Conservation (phyloP, 2,113 vertebrate genomes). For the Oophaga pumilio region DNA sequence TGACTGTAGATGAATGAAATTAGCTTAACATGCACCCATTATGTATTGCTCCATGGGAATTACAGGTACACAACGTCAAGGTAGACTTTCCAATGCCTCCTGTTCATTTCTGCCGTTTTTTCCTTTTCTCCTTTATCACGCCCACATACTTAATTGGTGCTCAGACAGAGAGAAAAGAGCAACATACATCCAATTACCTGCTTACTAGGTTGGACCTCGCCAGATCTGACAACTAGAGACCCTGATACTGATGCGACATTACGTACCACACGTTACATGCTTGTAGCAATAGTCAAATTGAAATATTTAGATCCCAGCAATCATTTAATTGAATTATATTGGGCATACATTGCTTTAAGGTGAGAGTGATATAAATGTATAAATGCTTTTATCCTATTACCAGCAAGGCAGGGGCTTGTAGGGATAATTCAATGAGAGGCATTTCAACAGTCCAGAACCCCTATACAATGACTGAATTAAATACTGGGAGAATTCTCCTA, state of each 20-base stretch:
- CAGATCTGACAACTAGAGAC: conserved; percentile 34
- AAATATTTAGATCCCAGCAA: neutral
- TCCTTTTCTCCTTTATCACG: conserved; percentile 3
- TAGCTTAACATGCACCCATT: too few species aligned
- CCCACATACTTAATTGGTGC: conserved; percentile 50
- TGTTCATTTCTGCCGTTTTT: conserved; percentile 9
- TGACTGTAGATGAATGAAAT: neutral
- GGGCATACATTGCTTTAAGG: neutral
- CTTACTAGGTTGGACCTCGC: conserved; percentile 27
- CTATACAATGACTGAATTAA: neutral
- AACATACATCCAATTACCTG: conserved; percentile 49
- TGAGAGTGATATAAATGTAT: neutral
- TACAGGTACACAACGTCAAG: neutral
- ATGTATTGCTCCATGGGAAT: neutral
- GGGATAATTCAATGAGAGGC: conserved; percentile 4
- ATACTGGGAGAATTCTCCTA: neutral
- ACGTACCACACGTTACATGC: neutral
- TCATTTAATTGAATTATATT: neutral
- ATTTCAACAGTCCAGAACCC: neutral
- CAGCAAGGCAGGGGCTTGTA: neutral
- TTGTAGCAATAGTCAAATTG: neutral
- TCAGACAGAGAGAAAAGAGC: conserved; percentile 29
- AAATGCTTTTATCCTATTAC: neutral
- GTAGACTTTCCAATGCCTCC: conserved; percentile 4
- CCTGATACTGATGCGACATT: neutral